Evolutionary conservation across 2,113 vertebrate species (phyloP).

Genomic region (Riparia riparia): DNA sequence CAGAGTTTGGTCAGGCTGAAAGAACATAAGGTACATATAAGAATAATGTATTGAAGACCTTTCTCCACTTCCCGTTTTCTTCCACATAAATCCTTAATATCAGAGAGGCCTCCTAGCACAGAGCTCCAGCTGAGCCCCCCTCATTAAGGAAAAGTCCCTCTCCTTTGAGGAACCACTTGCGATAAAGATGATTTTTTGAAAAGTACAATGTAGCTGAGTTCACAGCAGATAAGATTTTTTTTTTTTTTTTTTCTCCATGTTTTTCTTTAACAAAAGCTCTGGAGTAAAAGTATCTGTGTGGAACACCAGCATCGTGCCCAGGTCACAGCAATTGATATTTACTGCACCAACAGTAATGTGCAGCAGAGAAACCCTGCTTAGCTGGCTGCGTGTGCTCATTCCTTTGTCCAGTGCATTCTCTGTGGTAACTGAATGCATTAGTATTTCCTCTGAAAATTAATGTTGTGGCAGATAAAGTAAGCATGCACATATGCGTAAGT

Average conservation of each 20-base stretch:
- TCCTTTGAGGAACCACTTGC: neutral
- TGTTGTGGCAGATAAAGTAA: constrained; percentile 23
- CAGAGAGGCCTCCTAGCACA: neutral
- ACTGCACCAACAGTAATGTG: neutral
- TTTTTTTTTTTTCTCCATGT: neutral
- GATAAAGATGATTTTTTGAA: neutral
- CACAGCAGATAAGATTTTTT: neutral
- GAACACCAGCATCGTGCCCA: neutral
- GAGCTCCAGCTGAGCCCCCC: neutral
- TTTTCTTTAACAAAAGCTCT: constrained; percentile 15
- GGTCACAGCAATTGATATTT: constrained; percentile 8
- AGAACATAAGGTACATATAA: neutral
- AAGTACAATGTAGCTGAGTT: neutral
- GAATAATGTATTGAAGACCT: neutral
- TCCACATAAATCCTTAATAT: neutral
- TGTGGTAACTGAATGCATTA: neutral
- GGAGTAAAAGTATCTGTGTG: neutral
- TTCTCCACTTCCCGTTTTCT: neutral
- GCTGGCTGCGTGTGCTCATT: neutral
- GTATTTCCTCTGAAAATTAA: constrained; percentile 28
- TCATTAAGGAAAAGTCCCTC: neutral
- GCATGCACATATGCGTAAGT: neutral
- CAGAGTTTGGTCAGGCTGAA: neutral
- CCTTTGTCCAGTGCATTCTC: neutral
- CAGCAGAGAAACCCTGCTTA: neutral